Conservation (phyloP, 1,140 invertebrate species). For the Lethrus apterus region DNA sequence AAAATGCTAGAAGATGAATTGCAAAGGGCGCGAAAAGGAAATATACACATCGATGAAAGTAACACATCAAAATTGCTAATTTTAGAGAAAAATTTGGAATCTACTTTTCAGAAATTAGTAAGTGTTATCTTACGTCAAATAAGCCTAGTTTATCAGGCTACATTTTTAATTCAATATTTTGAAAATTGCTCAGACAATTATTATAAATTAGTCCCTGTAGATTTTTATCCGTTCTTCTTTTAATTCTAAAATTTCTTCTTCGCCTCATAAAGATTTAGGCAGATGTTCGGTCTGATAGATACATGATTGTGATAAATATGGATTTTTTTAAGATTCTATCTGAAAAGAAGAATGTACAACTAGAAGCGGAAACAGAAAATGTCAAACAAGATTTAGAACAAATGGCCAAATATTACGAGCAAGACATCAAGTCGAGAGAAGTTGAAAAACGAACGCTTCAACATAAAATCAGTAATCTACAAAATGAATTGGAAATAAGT, state of each 20-base stretch:
- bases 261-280: too few species aligned
- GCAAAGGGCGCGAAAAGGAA: slow-evolving; percentile 22
- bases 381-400: slow-evolving; percentile 40
- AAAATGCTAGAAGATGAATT: slow-evolving; percentile 28
- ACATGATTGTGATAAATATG: too few species aligned
- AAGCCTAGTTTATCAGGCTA: background rate
- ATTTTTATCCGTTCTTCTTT: too few species aligned
- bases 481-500: slow-evolving; percentile 27
- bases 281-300: too few species aligned
- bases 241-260: too few species aligned
- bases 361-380: slow-evolving; percentile 35
- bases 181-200: too few species aligned
- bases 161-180: too few species aligned
- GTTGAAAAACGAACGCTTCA: slow-evolving; percentile 33
- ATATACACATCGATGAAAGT: slow-evolving; percentile 20
- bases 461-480: slow-evolving; percentile 32
- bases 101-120: slow-evolving; percentile 36
- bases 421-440: slow-evolving; percentile 36
- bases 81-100: slow-evolving; percentile 35
- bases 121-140: slow-evolving; percentile 9
- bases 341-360: slow-evolving; percentile 39
- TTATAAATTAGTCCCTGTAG: too few species aligned
- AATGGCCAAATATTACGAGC: slow-evolving; percentile 35
- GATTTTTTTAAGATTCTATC: slow-evolving; percentile 36
- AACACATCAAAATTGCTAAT: slow-evolving; percentile 30